These are phyloP conservation scores for Oriolus oriolus DNA, from an alignment of 2,113 vertebrate species.

Conservation along the genomic window DNA sequence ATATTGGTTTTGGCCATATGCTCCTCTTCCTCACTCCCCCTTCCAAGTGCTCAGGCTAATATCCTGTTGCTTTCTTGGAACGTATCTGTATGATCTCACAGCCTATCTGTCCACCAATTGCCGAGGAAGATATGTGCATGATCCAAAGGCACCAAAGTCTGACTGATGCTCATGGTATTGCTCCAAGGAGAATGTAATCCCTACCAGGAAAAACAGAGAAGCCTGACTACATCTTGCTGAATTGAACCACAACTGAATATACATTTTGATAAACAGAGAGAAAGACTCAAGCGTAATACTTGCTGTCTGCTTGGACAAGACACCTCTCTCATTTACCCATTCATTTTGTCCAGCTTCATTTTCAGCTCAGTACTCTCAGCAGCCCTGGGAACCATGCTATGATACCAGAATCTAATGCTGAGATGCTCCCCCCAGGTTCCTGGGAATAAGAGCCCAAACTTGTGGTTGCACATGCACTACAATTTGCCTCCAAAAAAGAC, in stretches of 20 bases:
- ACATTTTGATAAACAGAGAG: not conserved
- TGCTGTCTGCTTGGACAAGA: not conserved
- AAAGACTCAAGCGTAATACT: not conserved
- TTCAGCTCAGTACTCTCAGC: not conserved
- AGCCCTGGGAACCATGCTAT: not conserved
- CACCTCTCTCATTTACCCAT: not conserved
- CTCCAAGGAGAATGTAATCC: not conserved
- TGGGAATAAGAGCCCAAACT: not conserved
- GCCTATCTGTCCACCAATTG: slow-evolving; percentile 12
- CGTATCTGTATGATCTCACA: slow-evolving; percentile 37
- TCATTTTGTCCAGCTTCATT: not conserved
- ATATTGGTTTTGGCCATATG: slow-evolving; percentile 52
- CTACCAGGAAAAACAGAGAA: not conserved
- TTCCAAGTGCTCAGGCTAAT: slow-evolving; percentile 33
- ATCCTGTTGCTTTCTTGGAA: slow-evolving; percentile 57
- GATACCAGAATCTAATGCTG: not conserved
- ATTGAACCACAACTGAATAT: not conserved
- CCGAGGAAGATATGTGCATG: not conserved
- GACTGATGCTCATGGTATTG: slow-evolving; percentile 21
- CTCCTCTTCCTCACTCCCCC: slow-evolving; percentile 1
- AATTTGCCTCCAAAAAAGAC: not conserved
- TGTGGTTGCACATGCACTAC: not conserved
- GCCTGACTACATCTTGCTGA: not conserved
- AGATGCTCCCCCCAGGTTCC: not conserved
- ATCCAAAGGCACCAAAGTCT: slow-evolving; percentile 16